Conservation (phyloP, 2,113 vertebrate species). For the Pseudonaja textilis region DNA sequence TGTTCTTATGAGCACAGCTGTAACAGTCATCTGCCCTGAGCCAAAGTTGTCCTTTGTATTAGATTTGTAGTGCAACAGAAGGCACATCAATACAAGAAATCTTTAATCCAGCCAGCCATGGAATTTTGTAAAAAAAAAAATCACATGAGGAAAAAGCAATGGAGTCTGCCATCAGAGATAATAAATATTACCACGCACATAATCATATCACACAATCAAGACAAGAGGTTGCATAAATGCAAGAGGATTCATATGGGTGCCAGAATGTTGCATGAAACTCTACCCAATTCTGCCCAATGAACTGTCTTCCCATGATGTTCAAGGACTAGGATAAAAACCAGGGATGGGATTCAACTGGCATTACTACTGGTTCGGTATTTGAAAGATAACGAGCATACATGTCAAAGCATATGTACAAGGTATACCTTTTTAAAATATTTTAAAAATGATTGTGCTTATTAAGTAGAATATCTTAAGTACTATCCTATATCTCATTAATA, state of each 20-base stretch:
- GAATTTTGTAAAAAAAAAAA: background rate
- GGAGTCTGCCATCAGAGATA: background rate
- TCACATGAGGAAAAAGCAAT: background rate
- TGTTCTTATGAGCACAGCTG: background rate
- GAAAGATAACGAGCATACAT: background rate
- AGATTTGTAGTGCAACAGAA: background rate
- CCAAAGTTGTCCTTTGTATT: background rate
- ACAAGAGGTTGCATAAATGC: background rate
- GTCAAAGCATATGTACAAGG: background rate
- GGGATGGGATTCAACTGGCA: no score
- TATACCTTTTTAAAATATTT: background rate
- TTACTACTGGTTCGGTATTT: no score
- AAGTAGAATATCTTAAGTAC: background rate
- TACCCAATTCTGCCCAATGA: background rate
- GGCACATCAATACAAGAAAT: background rate
- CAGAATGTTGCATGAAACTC: background rate
- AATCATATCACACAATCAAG: background rate
- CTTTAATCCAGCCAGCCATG: background rate
- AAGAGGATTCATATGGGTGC: background rate
- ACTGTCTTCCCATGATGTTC: background rate
- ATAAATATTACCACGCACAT: background rate
- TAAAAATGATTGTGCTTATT: background rate
- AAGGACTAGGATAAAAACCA: background rate
- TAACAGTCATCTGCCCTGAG: background rate
- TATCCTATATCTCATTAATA: background rate